Evolutionary conservation across 2,888 invertebrate species (phyloP).

Genomic region (Ypsolopha scabrella): DNA sequence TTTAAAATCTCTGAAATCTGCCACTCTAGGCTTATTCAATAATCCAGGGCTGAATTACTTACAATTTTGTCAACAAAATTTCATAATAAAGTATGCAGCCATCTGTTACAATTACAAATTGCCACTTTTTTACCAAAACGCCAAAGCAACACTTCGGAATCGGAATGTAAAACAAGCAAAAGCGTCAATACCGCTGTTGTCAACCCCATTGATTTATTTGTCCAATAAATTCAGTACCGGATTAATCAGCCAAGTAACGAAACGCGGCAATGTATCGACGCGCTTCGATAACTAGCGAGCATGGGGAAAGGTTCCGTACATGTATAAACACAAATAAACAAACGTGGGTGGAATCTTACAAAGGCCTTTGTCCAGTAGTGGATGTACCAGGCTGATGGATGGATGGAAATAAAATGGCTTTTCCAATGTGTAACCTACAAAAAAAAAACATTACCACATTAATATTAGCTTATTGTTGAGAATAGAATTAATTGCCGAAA

Average conservation of each 20-base stretch:
- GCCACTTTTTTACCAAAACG: no score
- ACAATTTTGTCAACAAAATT: not conserved
- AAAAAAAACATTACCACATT: no score
- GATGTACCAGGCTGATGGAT: no score
- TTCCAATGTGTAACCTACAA: no score
- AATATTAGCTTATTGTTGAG: no score
- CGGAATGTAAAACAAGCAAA: slow-evolving; percentile 34
- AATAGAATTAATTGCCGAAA: no score
- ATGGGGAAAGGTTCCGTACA: not conserved
- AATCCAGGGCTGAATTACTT: not conserved
- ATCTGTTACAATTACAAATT: no score
- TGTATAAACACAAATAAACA: no score
- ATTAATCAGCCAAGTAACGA: slow-evolving; percentile 59
- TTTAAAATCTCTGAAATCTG: no score
- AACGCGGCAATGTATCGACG: slow-evolving; percentile 37
- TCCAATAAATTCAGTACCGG: slow-evolving; percentile 54
- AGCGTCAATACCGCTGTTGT: slow-evolving; percentile 21
- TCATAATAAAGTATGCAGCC: not conserved
- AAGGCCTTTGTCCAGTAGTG: no score
- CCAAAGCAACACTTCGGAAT: slow-evolving; percentile 22
- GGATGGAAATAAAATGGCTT: no score
- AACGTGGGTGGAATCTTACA: no score
- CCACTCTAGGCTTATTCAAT: not conserved
- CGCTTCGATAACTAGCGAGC: not conserved
- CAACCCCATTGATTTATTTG: slow-evolving; percentile 55